A percentile compares a stretch with the other conserved stretches of the same genome.
These are phyloP conservation scores for Ascaphus truei DNA, from an alignment of 2,113 vertebrate genomes.

Conservation along the genomic window DNA sequence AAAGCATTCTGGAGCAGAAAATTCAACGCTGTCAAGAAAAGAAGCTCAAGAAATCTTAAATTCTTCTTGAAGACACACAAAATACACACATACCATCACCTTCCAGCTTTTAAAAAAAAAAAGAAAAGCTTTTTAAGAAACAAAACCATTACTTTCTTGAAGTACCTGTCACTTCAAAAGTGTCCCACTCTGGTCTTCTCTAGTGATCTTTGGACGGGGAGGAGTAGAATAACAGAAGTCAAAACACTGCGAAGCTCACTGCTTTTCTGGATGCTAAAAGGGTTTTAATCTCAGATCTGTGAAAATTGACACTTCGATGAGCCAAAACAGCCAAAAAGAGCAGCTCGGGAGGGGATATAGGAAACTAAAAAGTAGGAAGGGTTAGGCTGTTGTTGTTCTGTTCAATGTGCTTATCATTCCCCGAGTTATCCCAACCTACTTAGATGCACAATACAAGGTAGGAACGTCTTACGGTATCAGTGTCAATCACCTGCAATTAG, in stretches of 20 bases:
- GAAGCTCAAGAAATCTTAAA: too few species aligned
- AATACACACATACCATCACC: too few species aligned
- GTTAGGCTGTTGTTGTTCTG: neutral
- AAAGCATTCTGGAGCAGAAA: too few species aligned
- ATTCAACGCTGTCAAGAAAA: too few species aligned
- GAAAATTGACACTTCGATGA: slow-evolving; percentile 27
- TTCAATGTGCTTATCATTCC: slow-evolving; percentile 9
- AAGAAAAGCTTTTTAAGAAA: neutral
- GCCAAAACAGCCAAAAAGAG: neutral
- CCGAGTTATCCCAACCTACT: neutral
- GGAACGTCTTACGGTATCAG: neutral
- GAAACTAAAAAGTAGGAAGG: neutral
- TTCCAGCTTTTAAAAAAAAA: too few species aligned
- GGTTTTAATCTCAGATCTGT: slow-evolving; percentile 5
- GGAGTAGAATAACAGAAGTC: neutral
- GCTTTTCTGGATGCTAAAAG: slow-evolving; percentile 6
- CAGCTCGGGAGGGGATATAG: neutral
- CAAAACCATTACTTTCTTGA: neutral
- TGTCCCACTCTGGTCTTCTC: neutral
- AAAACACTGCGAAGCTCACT: neutral
- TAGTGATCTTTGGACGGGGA: neutral
- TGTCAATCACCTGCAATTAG: neutral
- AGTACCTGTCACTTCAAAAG: neutral
- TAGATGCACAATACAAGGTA: neutral
- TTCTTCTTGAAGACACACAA: too few species aligned